Evolutionary conservation across 2,797 vertebrate species (phyloP), one percentile per base, ranked within the genome.

Genomic region (Pipistrellus pipistrellus): DNA sequence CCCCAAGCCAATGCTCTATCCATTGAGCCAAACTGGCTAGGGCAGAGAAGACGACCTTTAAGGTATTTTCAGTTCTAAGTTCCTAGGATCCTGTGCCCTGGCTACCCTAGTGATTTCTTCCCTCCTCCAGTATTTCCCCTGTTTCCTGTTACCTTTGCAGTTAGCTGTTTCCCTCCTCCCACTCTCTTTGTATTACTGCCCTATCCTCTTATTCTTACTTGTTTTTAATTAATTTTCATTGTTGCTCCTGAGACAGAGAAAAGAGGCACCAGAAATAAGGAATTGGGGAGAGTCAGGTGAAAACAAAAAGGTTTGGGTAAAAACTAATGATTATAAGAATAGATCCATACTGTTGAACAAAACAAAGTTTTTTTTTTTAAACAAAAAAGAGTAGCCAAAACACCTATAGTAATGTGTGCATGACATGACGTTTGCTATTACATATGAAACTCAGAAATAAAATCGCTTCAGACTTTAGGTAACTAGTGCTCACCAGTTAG

Each of bases 391-490:
- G 2, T 6, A 44, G 8, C 44, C 57, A 69, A 90, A 27, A 12
- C 41, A 72, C 32, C 17, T 25, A 4, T 12, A 73, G 30, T 64
- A 85, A 44, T 12, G n/a, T 59, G 68, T 6, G 14, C 10, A 27
- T 20, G 38, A 46, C 21, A 35, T 48, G 41, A 78, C 87, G 6
- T 20, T 91, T 83, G 18, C 55, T 46, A 32, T 68, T 86, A 12
- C 35, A 51, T 25, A 18, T 82, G 32, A 94, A 91, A 89, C 32
- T 57, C 57, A 71, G 21, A 85, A 93, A 92, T 46, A 46, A 93
- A 68, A 88, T 62, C 10, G 5, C 78, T 86, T 82, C 30, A 80
- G 57, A 48, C 64, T 21, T 95, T 27, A 83, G 32, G 55, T 25
- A 66, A 91, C 82, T 4, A 85, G 55, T 55, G 18, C 35, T 78